Conservation (phyloP, 2,113 vertebrate species). For the Tympanuchus pallidicinctus region DNA sequence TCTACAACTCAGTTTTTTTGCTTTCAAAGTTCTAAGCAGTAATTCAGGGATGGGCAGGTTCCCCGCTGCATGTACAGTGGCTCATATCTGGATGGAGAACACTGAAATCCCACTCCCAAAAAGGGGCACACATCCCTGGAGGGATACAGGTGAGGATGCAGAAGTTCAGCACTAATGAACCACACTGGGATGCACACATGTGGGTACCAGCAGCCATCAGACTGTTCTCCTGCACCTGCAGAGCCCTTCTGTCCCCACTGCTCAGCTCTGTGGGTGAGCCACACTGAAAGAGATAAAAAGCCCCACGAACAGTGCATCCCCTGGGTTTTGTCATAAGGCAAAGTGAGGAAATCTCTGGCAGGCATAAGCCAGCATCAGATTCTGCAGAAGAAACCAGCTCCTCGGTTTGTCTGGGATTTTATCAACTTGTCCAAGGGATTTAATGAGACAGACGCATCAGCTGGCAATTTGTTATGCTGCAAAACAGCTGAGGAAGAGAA, state of each 20-base stretch:
- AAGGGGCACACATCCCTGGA: not conserved
- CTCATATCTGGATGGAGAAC: not conserved
- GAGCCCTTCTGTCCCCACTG: not conserved
- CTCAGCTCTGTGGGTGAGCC: not conserved
- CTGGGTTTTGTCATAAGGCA: not conserved
- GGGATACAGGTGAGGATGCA: not conserved
- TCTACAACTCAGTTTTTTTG: not conserved
- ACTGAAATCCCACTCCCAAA: not conserved
- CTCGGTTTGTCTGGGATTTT: not conserved
- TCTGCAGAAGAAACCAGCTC: not conserved
- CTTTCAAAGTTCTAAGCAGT: not conserved
- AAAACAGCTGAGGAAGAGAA: not conserved
- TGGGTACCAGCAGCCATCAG: not conserved
- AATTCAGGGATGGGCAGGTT: not conserved
- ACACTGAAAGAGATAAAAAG: not conserved
- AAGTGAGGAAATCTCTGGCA: not conserved
- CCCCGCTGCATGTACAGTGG: not conserved
- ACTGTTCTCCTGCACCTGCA: not conserved
- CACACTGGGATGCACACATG: not conserved
- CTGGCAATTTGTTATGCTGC: not conserved
- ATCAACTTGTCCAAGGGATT: not conserved
- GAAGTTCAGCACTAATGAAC: not conserved
- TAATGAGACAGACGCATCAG: not conserved
- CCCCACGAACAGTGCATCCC: not conserved
- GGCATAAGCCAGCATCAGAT: not conserved